A percentile compares a stretch with the other conserved stretches of the same genome.
Conservation (phyloP, 2,797 vertebrate species). For the Scomberomorus guttatus region DNA sequence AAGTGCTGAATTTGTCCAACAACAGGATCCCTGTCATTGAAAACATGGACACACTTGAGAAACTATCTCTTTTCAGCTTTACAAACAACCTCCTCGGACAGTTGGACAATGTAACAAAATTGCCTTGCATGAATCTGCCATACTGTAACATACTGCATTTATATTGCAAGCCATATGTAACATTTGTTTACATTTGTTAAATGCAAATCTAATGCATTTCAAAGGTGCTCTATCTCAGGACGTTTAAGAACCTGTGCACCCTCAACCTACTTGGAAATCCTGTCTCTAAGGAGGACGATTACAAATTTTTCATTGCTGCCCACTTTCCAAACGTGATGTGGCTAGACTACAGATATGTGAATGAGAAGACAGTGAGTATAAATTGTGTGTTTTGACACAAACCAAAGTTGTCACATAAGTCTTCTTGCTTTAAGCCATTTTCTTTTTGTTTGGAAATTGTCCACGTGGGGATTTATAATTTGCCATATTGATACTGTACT, state of each 20-base stretch:
- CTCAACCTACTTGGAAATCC: slow-evolving; percentile 91
- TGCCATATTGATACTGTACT: not conserved
- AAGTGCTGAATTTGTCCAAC: slow-evolving; percentile 90
- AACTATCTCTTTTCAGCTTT: slow-evolving; percentile 89
- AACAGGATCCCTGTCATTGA: slow-evolving; percentile 91
- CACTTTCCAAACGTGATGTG: slow-evolving; percentile 88
- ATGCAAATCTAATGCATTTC: slow-evolving; percentile 31
- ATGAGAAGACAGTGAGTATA: slow-evolving; percentile 85
- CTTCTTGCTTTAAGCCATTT: not conserved
- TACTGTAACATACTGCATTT: not conserved
- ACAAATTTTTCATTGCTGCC: slow-evolving; percentile 85
- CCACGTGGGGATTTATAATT: not conserved
- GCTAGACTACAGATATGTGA: slow-evolving; percentile 88
- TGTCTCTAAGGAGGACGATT: slow-evolving; percentile 80
- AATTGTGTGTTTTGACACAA: slow-evolving; percentile 4
- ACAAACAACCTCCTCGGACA: slow-evolving; percentile 88
- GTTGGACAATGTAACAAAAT: slow-evolving; percentile 85
- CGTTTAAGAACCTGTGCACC: slow-evolving; percentile 84
- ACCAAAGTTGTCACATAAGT: not conserved
- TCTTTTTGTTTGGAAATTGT: not conserved
- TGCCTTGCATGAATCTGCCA: slow-evolving; percentile 11
- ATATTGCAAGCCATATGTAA: not conserved
- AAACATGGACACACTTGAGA: slow-evolving; percentile 88
- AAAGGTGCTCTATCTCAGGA: slow-evolving; percentile 90
- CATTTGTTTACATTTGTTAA: not conserved